These are phyloP conservation scores for Typhlichthys eigenmanni DNA, from an alignment of 2,797 vertebrate genomes.

Conservation along the genomic window DNA sequence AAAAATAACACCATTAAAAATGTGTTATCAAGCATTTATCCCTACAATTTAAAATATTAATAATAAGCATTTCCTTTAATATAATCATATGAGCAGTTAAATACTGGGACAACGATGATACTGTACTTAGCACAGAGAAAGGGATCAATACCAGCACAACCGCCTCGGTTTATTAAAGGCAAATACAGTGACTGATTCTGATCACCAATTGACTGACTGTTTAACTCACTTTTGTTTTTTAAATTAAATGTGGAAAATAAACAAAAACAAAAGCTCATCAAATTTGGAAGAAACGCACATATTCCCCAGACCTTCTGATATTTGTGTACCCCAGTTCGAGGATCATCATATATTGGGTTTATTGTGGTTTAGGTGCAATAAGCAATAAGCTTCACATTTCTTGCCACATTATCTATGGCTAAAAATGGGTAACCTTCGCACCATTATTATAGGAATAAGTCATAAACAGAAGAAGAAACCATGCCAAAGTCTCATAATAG, in stretches of 20 bases:
- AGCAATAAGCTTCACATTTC: not conserved
- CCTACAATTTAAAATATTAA: conserved; percentile 20
- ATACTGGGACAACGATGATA: too few species aligned
- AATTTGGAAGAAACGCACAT: too few species aligned
- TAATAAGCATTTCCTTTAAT: conserved; percentile 21
- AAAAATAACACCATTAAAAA: conserved; percentile 59
- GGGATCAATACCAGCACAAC: conserved; percentile 3
- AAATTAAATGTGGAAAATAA: too few species aligned
- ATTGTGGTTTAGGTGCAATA: not conserved
- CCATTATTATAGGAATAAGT: not conserved
- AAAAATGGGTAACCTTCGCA: not conserved
- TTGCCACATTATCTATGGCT: too few species aligned
- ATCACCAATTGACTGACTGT: not conserved
- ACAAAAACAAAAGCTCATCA: too few species aligned
- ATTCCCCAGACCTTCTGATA: too few species aligned
- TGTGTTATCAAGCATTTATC: conserved; percentile 46
- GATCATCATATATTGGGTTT: too few species aligned
- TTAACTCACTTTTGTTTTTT: too few species aligned
- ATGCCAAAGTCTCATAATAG: conserved; percentile 15
- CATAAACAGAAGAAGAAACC: not conserved
- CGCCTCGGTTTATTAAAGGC: conserved; percentile 22
- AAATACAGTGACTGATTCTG: conserved; percentile 8
- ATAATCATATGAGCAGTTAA: conserved; percentile 11
- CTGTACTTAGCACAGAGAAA: too few species aligned
- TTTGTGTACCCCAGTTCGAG: too few species aligned